These are phyloP conservation scores for Scylla paramamosain DNA, from an alignment of 1,140 invertebrate species.

Conservation along the genomic window DNA sequence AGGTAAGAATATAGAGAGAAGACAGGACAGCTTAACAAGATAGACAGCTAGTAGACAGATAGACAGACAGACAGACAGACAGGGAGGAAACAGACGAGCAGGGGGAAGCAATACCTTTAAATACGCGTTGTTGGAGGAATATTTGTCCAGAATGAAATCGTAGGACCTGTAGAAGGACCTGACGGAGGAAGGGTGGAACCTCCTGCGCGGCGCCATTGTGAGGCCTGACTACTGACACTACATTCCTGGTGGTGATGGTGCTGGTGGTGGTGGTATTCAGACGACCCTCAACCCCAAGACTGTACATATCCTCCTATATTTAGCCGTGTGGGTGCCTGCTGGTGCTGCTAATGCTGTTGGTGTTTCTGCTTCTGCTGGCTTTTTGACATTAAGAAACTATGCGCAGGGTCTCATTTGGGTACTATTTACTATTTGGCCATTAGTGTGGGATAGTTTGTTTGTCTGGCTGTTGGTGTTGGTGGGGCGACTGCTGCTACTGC, in stretches of 20 bases:
- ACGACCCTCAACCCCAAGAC: background rate
- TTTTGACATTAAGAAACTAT: too few relatives aligned
- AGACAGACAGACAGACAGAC: slow-evolving; percentile 28
- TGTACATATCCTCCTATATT: background rate
- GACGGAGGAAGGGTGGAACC: slow-evolving; percentile 31
- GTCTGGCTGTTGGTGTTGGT: too few relatives aligned
- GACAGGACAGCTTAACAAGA: background rate
- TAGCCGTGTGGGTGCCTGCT: background rate
- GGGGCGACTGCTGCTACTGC: background rate
- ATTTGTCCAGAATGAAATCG: slow-evolving; percentile 35
- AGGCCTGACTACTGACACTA: background rate
- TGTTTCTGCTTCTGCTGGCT: background rate
- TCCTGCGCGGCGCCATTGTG: slow-evolving; percentile 59
- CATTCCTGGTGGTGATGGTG: background rate
- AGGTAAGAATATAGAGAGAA: too few relatives aligned
- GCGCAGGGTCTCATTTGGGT: too few relatives aligned
- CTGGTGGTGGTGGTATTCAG: background rate
- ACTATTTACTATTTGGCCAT: too few relatives aligned
- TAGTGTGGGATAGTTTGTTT: too few relatives aligned
- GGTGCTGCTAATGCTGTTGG: background rate
- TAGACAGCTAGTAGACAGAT: background rate
- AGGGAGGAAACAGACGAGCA: background rate
- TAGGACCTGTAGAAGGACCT: slow-evolving; percentile 27
- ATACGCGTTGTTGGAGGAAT: slow-evolving; percentile 29
- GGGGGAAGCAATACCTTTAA: background rate